Base-by-base conservation (phyloP, 2,797 vertebrate genomes). In the Cossypha niveicapilla region DNA sequence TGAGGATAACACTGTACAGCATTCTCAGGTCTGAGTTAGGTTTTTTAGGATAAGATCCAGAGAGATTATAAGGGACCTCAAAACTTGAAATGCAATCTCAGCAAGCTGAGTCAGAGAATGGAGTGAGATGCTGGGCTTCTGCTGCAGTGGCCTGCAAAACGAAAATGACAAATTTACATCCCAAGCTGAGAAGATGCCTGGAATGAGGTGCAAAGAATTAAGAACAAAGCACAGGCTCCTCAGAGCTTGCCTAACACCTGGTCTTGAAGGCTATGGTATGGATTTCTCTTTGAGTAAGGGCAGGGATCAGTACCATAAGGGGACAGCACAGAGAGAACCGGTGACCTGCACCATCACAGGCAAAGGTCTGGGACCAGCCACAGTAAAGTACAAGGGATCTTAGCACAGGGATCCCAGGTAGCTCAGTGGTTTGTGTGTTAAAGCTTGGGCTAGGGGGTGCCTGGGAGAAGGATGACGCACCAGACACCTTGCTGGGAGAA, bases 1-100 rank as follows among this genome's bases (percentile, higher is more conserved):
- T 63, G 48, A 79, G 48, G 71, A 48, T 62, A 89, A 62, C 50
- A 73, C 35, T 58, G 25, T 70, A 82, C 54, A 82, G 72, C 47
- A 77, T 83, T 86, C 85, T 95, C 88, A 85, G 83, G 56, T 94
- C 56, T 60, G 60, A 88, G 47, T 74, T 74, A 68, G 45, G 22
- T 37, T 82, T 82, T 94, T 79, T 18, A 50, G 51, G 66, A 35
- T 95, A 72, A 94, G 72, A 95, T 94, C 78, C 87, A 93, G 94
- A 96, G 91, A 95, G 80, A 88, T 75, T 90, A 47, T 75, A 95
- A 90, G 71, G 91, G 85, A 89, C 75, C 91, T 91, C 71, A 47
- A 93, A 87, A 91, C 51, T 57, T 91, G 61, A 91, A 86, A 91
- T 22, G 32, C 0, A n/a, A 77, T 23, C 27, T 42, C 71, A 85